Percentiles rank a stretch among this genome's conserved stretches.
phyloP scores from a whole-genome alignment of 2,888 invertebrate genomes.

The Auanema freiburgensis region DNA sequence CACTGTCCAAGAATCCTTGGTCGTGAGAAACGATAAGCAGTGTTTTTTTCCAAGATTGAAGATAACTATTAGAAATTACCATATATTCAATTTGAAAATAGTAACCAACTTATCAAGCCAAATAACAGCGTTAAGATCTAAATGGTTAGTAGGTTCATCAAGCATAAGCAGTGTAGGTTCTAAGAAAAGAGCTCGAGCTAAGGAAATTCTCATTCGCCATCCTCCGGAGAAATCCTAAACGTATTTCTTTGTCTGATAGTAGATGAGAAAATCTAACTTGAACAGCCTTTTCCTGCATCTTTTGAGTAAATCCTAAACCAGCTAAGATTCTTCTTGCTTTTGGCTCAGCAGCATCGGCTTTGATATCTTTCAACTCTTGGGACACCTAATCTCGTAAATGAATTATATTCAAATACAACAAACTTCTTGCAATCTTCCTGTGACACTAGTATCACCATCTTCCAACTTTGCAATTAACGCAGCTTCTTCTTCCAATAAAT shows the following conservation, averaged over 20 bases:
- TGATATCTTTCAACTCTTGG: conserved; percentile 90
- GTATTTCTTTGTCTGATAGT: neutral
- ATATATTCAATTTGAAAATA: neutral
- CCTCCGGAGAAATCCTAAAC: conserved; percentile 75
- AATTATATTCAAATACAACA: too few relatives aligned
- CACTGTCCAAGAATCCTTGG: conserved; percentile 98
- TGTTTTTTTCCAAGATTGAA: conserved; percentile 98
- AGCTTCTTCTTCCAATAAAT: conserved; percentile 80
- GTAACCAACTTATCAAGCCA: conserved; percentile 91
- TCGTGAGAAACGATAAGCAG: conserved; percentile 97
- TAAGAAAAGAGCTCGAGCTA: conserved; percentile 79
- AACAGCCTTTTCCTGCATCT: conserved; percentile 77
- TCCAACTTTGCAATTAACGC: conserved; percentile 76
- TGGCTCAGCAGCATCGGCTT: conserved; percentile 96
- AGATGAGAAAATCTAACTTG: neutral
- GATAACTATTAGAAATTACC: conserved; percentile 72
- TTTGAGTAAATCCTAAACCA: conserved; percentile 83
- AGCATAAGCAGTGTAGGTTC: conserved; percentile 94
- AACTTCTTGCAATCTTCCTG: conserved; percentile 79
- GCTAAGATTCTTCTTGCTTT: conserved; percentile 91
- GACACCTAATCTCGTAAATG: conserved; percentile 73
- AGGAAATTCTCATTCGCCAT: conserved; percentile 86
- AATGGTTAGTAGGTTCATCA: conserved; percentile 98
- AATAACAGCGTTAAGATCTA: conserved; percentile 98
- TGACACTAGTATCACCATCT: conserved; percentile 74